These are phyloP conservation scores for Enteromius fasciolatus DNA, from an alignment of 2,797 vertebrate genomes.

Conservation along the genomic window DNA sequence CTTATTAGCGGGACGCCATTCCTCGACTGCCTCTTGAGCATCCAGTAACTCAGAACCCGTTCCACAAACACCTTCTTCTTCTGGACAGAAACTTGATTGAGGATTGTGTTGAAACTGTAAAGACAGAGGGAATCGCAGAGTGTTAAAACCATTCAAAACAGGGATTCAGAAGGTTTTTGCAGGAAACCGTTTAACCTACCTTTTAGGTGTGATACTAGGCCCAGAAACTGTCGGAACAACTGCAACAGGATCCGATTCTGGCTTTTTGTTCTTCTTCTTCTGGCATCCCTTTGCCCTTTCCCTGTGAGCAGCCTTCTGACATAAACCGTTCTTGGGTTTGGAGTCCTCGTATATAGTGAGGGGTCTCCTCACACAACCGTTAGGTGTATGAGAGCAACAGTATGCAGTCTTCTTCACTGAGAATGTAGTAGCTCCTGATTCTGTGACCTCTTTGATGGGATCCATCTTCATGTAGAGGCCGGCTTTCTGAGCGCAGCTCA, in stretches of 20 bases:
- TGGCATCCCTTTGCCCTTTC: slow-evolving; percentile 68
- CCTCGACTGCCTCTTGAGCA: slow-evolving; percentile 93
- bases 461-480: slow-evolving; percentile 99
- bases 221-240: slow-evolving; percentile 82
- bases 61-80: slow-evolving; percentile 94
- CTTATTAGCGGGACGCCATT: slow-evolving; percentile 95
- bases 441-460: slow-evolving; percentile 87
- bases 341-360: slow-evolving; percentile 90
- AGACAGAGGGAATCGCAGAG: background rate
- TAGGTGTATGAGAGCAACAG: slow-evolving; percentile 92
- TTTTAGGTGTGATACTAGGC: slow-evolving; percentile 92
- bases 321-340: slow-evolving; percentile 85
- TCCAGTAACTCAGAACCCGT: slow-evolving; percentile 94
- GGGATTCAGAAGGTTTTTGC: background rate
- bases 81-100: slow-evolving; percentile 95
- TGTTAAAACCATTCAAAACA: background rate
- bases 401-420: slow-evolving; percentile 96
- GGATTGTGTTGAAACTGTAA: slow-evolving; percentile 91
- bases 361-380: slow-evolving; percentile 87
- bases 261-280: slow-evolving; percentile 87
- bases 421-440: slow-evolving; percentile 81
- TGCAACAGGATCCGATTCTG: slow-evolving; percentile 77
- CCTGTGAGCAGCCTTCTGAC: slow-evolving; percentile 83
- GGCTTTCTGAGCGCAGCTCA: slow-evolving; percentile 93
- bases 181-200: slow-evolving; percentile 76